These are phyloP conservation scores for Trinorchestia longiramus DNA, from an alignment of 1,140 invertebrate genomes.

Conservation along the genomic window DNA sequence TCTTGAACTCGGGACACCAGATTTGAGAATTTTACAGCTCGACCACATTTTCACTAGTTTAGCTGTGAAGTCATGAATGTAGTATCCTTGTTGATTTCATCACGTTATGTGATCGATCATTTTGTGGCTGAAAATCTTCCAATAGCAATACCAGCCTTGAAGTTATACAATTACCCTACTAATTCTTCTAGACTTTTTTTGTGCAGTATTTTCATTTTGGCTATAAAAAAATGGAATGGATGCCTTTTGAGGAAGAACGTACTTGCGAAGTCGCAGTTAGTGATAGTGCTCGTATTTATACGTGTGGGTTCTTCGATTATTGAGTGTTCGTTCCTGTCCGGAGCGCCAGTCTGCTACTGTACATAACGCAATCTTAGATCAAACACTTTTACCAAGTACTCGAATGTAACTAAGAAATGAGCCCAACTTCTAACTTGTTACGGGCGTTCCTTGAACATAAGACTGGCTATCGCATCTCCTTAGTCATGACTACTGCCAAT, in stretches of 20 bases:
- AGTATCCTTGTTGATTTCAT: background rate
- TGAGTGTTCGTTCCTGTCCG: conserved; percentile 21
- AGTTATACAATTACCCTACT: background rate
- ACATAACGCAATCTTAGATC: conserved; percentile 28
- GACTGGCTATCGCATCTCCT: background rate
- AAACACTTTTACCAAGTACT: conserved; percentile 7
- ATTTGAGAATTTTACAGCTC: background rate
- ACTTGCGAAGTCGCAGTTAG: conserved; percentile 32
- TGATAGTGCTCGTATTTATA: conserved; percentile 18
- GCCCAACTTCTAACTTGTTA: background rate
- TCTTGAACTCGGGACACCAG: background rate
- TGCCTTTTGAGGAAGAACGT: background rate
- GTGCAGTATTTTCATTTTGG: background rate
- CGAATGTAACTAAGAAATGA: background rate
- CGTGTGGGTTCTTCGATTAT: background rate
- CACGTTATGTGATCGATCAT: background rate
- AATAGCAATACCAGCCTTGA: background rate
- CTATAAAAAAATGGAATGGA: background rate
- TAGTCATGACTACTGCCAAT: background rate
- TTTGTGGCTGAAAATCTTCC: background rate
- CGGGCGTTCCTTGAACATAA: background rate
- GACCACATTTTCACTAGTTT: background rate
- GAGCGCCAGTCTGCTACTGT: conserved; percentile 27
- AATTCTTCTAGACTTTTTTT: background rate
- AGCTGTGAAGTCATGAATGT: background rate